A percentile compares a stretch with the other conserved stretches of the same genome.
Evolutionary conservation across 2,888 invertebrate genomes (phyloP).

Genomic region (Yponomeuta cagnagella): DNA sequence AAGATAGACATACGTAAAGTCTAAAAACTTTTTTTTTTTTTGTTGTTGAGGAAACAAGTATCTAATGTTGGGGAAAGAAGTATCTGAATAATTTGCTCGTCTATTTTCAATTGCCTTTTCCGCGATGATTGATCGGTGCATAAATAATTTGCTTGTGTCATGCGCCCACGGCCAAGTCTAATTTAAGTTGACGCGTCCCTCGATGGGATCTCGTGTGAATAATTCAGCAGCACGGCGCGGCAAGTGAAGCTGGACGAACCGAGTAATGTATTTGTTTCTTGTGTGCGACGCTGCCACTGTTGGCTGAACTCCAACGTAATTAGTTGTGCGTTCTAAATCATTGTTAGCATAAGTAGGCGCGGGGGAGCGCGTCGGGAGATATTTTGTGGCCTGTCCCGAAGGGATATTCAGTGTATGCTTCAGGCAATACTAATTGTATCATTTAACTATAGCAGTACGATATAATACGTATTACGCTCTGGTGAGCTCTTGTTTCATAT

Average conservation of each 20-base stretch:
- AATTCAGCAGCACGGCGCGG: neutral
- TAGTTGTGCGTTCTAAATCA: slow-evolving; percentile 11
- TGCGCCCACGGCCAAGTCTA: neutral
- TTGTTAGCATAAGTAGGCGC: slow-evolving; percentile 1
- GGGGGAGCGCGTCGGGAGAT: neutral
- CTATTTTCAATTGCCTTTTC: neutral
- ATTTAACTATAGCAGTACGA: neutral
- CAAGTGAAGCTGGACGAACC: neutral
- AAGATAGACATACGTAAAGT: neutral
- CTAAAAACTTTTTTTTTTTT: neutral
- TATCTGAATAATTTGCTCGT: neutral
- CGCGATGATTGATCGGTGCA: slow-evolving; percentile 3
- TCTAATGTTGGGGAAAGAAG: neutral
- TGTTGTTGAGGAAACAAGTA: neutral
- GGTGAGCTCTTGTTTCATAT: too few relatives aligned
- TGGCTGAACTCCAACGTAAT: slow-evolving; percentile 9
- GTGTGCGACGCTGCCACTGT: neutral
- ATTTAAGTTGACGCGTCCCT: neutral
- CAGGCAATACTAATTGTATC: neutral
- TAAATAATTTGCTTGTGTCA: slow-evolving; percentile 4
- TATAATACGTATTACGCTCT: neutral
- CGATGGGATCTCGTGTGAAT: neutral
- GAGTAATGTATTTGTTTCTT: slow-evolving; percentile 9
- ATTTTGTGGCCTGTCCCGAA: neutral
- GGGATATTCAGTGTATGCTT: neutral